phyloP scores from a whole-genome alignment of 2,113 vertebrate species.

The Dipodomys spectabilis region DNA sequence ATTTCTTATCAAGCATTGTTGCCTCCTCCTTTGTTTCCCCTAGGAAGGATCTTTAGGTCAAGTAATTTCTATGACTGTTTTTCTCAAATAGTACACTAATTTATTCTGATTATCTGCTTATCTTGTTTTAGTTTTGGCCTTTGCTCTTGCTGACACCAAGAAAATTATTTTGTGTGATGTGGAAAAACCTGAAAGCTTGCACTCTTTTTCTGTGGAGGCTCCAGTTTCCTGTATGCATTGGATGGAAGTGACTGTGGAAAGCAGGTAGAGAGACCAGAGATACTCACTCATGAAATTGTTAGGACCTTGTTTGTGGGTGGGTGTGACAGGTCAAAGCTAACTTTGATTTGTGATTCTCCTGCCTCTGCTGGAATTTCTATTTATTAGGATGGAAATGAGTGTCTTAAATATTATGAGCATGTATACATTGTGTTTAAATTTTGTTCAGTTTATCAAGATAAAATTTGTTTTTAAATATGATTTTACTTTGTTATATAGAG shows the following conservation, averaged over 20 bases:
- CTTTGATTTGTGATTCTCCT: not conserved
- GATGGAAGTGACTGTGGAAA: conserved; percentile 97
- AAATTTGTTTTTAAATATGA: not conserved
- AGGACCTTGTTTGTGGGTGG: no score
- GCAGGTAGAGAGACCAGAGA: conserved; percentile 87
- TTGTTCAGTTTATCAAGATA: not conserved
- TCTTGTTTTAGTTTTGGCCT: conserved; percentile 92
- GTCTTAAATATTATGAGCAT: not conserved
- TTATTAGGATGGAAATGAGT: not conserved
- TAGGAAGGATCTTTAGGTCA: not conserved
- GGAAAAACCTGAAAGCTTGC: conserved; percentile 97
- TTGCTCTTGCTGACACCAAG: conserved; percentile 95
- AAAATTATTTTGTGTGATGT: conserved; percentile 96
- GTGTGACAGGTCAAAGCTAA: not conserved
- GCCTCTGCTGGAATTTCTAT: not conserved
- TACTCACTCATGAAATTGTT: no score
- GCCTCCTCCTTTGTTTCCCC: no score
- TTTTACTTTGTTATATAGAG: not conserved
- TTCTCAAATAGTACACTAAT: not conserved
- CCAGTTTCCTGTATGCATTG: conserved; percentile 96
- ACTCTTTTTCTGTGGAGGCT: conserved; percentile 92
- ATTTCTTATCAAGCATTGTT: no score
- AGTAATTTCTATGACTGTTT: not conserved
- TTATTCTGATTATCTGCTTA: conserved; percentile 22
- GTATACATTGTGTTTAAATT: not conserved